Evolutionary conservation across 2,797 vertebrate genomes (phyloP), one percentile per base, ranked within the genome.

Genomic region (Scolopax bukidnonensis): DNA sequence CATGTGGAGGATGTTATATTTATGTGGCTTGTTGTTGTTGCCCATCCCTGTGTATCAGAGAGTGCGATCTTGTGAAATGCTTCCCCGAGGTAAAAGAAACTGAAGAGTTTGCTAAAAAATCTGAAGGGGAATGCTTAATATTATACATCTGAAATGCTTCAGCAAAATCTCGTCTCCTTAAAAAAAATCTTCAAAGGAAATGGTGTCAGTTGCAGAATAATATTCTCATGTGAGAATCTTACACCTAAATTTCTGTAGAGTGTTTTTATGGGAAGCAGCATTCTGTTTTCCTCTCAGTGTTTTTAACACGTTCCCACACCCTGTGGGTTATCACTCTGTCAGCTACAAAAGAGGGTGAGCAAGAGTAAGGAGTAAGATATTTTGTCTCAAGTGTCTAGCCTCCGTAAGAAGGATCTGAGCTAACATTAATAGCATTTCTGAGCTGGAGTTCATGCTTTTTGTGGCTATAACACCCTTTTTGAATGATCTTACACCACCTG

Each of bases 1-100:
- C 60, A 65, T 94, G 89, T 87, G 91, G 89, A 96, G 96, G 90
- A 86, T 77, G 78, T 83, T 84, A 32, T 93, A 73, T 84, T 96
- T 93, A 92, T 89, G 53, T 73, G 67, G 70, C 59, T 85, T 65
- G 30, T 71, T 95, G 38, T 79, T 82, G 54, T 73, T 92, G 74
- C 76, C 82, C 67, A 69, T 36, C 50, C 30, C 54, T 86, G 54
- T 73, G 87, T 80, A 95, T 94, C 71, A 94, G 63, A 89, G 41
- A 96, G 61, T 69, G 56, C 57, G 87, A 47, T 87, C 54, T 68
- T 85, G 71, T 89, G 76, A 82, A 90, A 86, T 48, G 12, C 19
- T 93, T 84, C 50, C 60, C 71, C 1, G 6, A 90, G 53, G 54
- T 68, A 85, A 56, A 53, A 87, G 75, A 85, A 80, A 32, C 19